Base-by-base conservation (phyloP, 2,113 vertebrate genomes). In the Agapornis roseicollis region DNA sequence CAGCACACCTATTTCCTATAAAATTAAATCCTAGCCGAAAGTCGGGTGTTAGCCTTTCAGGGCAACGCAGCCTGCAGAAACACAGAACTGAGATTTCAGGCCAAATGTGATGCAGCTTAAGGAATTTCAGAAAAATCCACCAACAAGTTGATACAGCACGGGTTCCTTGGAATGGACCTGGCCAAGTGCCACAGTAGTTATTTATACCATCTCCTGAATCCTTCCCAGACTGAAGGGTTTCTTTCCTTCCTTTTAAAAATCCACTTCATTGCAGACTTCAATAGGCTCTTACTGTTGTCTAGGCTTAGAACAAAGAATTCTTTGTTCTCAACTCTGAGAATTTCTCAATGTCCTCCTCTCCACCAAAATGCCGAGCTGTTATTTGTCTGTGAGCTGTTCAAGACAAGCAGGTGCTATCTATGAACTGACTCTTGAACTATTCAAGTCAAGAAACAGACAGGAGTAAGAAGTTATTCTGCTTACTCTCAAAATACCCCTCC, bases 251-350 rank as follows among this genome's bases (percentile, higher is more conserved):
- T 73, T 89, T 76, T 33, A 47, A 85, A 92, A 81, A 87, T 47
- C 25, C 60, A 83, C 64, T 95, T 91, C 63, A 70, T 1, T 66
- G 22, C 66, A 80, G 78, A 61, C 37, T 72, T 95, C 72, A 92
- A 65, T 42, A 73, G 50, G n/a, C 16, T 80, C 53, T 85, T 66
- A 77, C 53, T 83, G 85, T 42, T 77, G 66, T 88, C 47, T 33
- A 78, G 27, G 68, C 76, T 80, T 74, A 39, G 29, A 73, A 94
- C 53, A 96, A 88, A 66, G 41, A 95, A 91, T 71, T 87, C 85
- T 90, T 95, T 96, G 85, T 93, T 88, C 77, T 64, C 8, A 0
- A 15, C 41, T 50, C 39, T 66, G 76, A 74, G 65, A 92, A 86
- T 71, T 92, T 87, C 80, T 94, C 88, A n/a, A 41, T 39, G 41